phyloP scores from a whole-genome alignment of 2,888 invertebrate species.

The Erannis defoliaria region DNA sequence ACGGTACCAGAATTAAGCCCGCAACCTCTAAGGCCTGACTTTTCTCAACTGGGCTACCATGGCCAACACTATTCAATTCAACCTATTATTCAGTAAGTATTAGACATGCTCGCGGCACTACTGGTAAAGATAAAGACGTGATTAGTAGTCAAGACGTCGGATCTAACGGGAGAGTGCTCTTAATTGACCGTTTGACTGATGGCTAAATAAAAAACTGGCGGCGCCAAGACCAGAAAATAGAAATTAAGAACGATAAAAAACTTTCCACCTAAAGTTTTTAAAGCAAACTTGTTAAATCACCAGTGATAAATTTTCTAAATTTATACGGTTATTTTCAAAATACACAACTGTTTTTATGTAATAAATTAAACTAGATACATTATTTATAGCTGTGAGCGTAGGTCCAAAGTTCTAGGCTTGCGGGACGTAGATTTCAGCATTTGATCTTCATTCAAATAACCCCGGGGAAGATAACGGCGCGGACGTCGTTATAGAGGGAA shows the following conservation, averaged over 20 bases:
- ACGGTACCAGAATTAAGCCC: too few relatives aligned
- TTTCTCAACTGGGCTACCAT: background rate
- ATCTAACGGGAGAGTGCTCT: constrained; percentile 63
- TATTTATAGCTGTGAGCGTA: too few relatives aligned
- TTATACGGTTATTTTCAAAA: background rate
- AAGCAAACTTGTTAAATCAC: background rate
- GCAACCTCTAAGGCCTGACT: too few relatives aligned
- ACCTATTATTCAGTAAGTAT: constrained; percentile 11
- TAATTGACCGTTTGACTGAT: constrained; percentile 61
- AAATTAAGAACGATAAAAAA: constrained; percentile 16
- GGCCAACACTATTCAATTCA: background rate
- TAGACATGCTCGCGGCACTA: constrained; percentile 31
- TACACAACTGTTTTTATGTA: background rate
- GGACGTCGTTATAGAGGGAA: too few relatives aligned
- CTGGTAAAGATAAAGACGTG: constrained; percentile 65
- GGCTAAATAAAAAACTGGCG: constrained; percentile 21
- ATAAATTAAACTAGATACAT: background rate
- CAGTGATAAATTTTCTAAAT: background rate
- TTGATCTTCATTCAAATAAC: too few relatives aligned
- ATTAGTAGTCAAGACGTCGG: constrained; percentile 60
- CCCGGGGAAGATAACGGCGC: too few relatives aligned
- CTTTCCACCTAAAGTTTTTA: constrained; percentile 16
- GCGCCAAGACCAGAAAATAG: constrained; percentile 17
- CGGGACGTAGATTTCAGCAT: too few relatives aligned
- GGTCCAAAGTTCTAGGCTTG: too few relatives aligned